Evolutionary conservation across 2,888 invertebrate genomes (phyloP).

Genomic region (Ochropleura leucogaster): DNA sequence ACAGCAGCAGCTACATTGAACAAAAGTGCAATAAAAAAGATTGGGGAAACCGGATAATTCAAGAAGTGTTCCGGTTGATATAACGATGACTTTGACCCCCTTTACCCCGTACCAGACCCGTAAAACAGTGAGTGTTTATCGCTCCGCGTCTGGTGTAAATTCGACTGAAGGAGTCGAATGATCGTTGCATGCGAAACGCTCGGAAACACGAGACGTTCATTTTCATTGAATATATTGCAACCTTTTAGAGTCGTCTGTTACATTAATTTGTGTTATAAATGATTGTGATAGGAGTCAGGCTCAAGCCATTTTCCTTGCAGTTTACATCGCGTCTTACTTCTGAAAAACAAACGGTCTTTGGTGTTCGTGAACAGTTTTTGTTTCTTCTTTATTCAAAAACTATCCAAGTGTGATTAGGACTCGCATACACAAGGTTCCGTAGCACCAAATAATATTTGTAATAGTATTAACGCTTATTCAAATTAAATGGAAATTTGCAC

Average conservation of each 20-base stretch:
- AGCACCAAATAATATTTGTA: too few relatives aligned
- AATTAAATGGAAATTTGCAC: too few relatives aligned
- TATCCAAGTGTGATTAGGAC: too few relatives aligned
- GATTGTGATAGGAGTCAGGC: background rate
- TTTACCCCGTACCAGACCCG: constrained; percentile 39
- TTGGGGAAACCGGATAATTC: constrained; percentile 39
- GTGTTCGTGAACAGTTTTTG: background rate
- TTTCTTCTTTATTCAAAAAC: background rate
- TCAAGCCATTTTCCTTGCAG: background rate
- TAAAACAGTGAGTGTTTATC: constrained; percentile 56
- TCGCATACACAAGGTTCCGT: too few relatives aligned
- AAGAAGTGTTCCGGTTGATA: constrained; percentile 56
- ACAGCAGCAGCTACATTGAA: constrained; percentile 35
- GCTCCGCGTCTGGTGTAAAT: constrained; percentile 37
- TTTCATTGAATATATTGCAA: constrained; percentile 31
- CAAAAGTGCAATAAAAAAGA: constrained; percentile 18
- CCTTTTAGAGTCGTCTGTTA: background rate
- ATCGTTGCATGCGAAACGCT: constrained; percentile 20
- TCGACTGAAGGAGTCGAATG: constrained; percentile 26
- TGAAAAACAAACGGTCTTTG: background rate
- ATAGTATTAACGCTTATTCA: too few relatives aligned
- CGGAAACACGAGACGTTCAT: constrained; percentile 11
- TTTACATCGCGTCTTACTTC: background rate
- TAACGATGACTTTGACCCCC: constrained; percentile 59
- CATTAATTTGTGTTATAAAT: constrained; percentile 1